Conservation (phyloP, 2,797 vertebrate genomes). For the Pangasius larnaudii region DNA sequence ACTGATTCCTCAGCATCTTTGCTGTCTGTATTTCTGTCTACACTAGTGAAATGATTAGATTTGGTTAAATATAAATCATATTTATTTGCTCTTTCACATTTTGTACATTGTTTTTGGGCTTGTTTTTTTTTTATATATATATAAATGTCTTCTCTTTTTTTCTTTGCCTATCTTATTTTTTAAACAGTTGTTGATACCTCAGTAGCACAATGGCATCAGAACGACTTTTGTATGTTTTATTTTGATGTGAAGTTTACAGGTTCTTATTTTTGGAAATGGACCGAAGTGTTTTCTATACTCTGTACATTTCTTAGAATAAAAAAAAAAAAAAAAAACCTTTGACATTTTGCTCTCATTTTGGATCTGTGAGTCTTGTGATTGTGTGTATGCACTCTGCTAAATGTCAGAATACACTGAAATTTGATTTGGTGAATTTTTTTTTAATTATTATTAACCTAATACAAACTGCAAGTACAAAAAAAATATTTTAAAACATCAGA, state of each 20-base stretch:
- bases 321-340: slow-evolving; percentile 30
- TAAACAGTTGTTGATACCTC: slow-evolving; percentile 74
- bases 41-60: slow-evolving; percentile 75
- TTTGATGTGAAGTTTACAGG: slow-evolving; percentile 76
- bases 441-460: no score
- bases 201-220: slow-evolving; percentile 68
- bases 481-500: rapidly evolving
- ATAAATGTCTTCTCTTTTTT: slow-evolving; percentile 56
- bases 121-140: slow-evolving; percentile 50
- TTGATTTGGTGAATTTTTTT: no score
- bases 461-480: background rate
- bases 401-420: background rate
- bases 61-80: slow-evolving; percentile 82
- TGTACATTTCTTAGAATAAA: slow-evolving; percentile 85
- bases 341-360: background rate
- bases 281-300: slow-evolving; percentile 79
- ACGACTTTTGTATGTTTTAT: slow-evolving; percentile 64
- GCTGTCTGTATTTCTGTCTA: slow-evolving; percentile 72
- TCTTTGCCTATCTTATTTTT: slow-evolving; percentile 45
- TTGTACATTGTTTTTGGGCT: slow-evolving; percentile 72
- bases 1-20: slow-evolving; percentile 61
- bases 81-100: slow-evolving; percentile 80
- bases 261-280: slow-evolving; percentile 80
- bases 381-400: background rate
- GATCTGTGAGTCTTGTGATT: background rate